Evolutionary conservation across 2,888 invertebrate species (phyloP).

Genomic region (Lamellibrachia columna): DNA sequence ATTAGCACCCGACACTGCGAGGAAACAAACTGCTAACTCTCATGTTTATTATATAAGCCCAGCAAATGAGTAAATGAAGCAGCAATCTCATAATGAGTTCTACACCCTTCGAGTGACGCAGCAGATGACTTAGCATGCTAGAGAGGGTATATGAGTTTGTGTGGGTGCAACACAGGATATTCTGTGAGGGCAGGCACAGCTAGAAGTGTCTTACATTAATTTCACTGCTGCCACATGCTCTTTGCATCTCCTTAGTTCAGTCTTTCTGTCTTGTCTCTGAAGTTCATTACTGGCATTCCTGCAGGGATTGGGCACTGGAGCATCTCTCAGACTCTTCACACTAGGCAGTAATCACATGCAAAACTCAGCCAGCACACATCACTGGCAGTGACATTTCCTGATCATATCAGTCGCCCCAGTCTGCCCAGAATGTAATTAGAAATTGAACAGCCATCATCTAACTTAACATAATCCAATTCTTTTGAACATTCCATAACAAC

Average conservation of each 20-base stretch:
- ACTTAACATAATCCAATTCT: background rate
- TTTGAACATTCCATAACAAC: background rate
- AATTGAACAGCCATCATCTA: background rate
- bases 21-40: background rate
- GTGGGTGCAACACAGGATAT: slow-evolving; percentile 9
- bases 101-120: background rate
- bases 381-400: slow-evolving; percentile 2
- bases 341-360: slow-evolving; percentile 9
- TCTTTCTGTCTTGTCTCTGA: background rate
- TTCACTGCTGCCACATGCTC: background rate
- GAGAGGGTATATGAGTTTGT: background rate
- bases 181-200: background rate
- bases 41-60: background rate
- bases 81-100: background rate
- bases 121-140: background rate
- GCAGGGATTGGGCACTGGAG: background rate
- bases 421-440: background rate
- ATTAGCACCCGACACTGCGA: background rate
- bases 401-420: background rate
- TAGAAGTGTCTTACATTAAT: background rate
- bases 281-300: slow-evolving; percentile 10
- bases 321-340: background rate
- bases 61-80: background rate
- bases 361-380: background rate
- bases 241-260: background rate